Base-by-base conservation (phyloP, 2,113 vertebrate species). In the Terrapene triunguis region DNA sequence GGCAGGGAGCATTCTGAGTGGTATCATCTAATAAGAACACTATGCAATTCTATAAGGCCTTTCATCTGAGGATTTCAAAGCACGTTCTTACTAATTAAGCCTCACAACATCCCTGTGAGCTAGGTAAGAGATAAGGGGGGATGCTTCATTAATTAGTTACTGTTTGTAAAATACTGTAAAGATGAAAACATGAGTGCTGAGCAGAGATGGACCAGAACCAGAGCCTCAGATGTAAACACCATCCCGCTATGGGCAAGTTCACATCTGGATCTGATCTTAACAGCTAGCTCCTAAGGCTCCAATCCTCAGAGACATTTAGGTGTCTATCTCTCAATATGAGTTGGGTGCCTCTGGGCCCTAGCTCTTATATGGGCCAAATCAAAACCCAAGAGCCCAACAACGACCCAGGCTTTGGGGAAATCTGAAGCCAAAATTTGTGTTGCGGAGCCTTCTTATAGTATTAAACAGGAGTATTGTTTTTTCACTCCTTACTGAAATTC, bases 61-160 rank as follows among this genome's bases (percentile, higher is more conserved):
- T 87, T 92, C 84, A 92, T 82, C 79, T 76, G 79, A 92, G 84
- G 84, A 82, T 92, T 92, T 92, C 84, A 92, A 91, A 92, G 78
- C 84, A 53, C 59, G 19, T 42, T 72, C 83, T 86, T 81, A 91
- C 84, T 91, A 80, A 86, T 82, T 92, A 82, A 82, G 79, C 42
- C 84, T 76, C 57, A 82, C 81, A 92, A 76, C 84, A 82, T 59
- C 78, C 89, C 84, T 87, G 44, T 87, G 79, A 87, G 84, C 84
- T 74, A 87, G 90, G 79, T 92, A 79, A 74, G 79, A 38, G 62
- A 57, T 87, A 47, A 72, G 54, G 62, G 59, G 50, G 83, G 38
- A 81, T 55, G 57, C 83, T 81, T 78, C 76, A 55, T 91, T 86
- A 91, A 91, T 91, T 81, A 82, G 62, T 13, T 38, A n/a, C 44